Percentiles rank a stretch among this genome's conserved stretches.
phyloP scores from a whole-genome alignment of 2,113 vertebrate species.

The Chelonoidis abingdonii region DNA sequence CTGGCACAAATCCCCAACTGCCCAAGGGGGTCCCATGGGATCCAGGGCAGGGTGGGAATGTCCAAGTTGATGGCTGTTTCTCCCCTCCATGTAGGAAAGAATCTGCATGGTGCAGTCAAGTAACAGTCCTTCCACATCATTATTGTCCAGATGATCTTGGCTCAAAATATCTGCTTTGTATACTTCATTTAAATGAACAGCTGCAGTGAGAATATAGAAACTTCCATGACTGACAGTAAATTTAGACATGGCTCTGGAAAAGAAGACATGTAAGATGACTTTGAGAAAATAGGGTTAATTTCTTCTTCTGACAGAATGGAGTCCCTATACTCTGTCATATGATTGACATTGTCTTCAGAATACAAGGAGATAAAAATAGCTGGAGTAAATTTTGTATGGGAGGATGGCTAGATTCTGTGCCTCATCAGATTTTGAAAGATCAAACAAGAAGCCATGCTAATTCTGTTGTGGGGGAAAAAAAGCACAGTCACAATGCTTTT shows the following conservation, averaged over 20 bases:
- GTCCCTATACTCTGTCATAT: not conserved
- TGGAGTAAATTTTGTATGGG: not conserved
- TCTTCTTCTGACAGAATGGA: not conserved
- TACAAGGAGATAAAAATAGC: not conserved
- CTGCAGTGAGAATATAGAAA: not conserved
- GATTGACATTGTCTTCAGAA: not conserved
- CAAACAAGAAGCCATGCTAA: not conserved
- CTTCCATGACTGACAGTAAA: not conserved
- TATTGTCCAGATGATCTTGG: not conserved
- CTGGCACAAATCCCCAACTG: not conserved
- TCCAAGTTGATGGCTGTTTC: not conserved
- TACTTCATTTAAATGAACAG: not conserved
- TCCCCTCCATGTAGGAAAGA: not conserved
- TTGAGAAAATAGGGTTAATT: not conserved
- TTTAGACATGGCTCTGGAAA: not conserved
- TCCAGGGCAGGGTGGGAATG: not conserved
- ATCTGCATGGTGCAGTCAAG: not conserved
- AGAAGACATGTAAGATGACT: not conserved
- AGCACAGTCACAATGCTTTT: not conserved
- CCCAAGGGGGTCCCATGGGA: not conserved
- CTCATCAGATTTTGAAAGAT: conserved; percentile 7
- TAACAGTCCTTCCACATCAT: not conserved
- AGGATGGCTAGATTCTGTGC: not conserved
- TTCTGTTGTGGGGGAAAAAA: not conserved
- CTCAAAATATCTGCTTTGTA: not conserved